phyloP scores from a whole-genome alignment of 2,113 vertebrate species.

The Ceyx cyanopectus region DNA sequence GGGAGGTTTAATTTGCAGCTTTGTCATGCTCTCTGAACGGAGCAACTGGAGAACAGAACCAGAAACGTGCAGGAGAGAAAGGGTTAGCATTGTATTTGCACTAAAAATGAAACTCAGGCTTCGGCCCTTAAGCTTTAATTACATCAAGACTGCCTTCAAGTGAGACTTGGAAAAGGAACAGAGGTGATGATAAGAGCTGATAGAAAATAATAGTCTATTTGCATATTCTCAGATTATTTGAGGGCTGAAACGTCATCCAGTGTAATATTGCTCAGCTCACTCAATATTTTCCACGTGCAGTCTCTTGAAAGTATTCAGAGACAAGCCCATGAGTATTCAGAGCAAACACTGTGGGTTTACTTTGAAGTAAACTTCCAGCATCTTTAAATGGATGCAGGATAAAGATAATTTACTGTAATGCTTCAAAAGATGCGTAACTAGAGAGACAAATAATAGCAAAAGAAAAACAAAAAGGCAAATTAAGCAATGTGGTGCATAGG shows the following conservation, averaged over 20 bases:
- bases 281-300: neutral
- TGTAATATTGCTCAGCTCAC: neutral
- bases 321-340: neutral
- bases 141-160: constrained; percentile 12
- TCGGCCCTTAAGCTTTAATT: constrained; percentile 54
- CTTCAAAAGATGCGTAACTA: neutral
- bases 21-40: neutral
- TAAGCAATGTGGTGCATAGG: neutral
- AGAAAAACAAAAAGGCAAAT: neutral
- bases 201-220: constrained; percentile 35
- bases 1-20: constrained; percentile 30
- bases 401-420: neutral
- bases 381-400: neutral
- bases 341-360: neutral
- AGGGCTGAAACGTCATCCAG: neutral
- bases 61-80: neutral
- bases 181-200: constrained; percentile 27
- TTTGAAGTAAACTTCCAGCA: neutral
- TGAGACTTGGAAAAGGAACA: constrained; percentile 40
- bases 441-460: neutral
- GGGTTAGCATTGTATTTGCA: neutral
- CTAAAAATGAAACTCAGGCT: neutral
- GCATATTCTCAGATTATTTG: constrained; percentile 30
- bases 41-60: neutral
- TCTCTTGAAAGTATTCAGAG: neutral